Percentiles rank a stretch among this genome's conserved stretches.
phyloP scores from a whole-genome alignment of 2,888 invertebrate genomes.

The Elysia crispata region DNA sequence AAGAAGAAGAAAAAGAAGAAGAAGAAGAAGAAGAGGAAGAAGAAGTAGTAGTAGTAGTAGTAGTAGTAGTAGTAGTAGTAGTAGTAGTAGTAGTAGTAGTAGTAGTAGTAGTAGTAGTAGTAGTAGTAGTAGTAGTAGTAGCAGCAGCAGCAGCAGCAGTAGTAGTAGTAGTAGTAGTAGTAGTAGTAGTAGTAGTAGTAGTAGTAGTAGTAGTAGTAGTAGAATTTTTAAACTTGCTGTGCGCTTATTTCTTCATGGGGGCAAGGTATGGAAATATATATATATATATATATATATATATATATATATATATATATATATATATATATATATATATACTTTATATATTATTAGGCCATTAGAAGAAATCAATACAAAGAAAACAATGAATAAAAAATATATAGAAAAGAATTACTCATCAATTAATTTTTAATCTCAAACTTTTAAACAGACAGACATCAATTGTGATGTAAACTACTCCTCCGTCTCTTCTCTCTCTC shows the following conservation, averaged over 20 bases:
- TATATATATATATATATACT: too few relatives aligned
- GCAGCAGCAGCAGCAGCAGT: not conserved
- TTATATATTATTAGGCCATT: too few relatives aligned
- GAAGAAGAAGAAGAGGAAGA: not conserved
- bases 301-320: constrained; percentile 26
- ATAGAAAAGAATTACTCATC: too few relatives aligned
- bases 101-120: not conserved
- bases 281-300: not conserved
- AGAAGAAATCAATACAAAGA: too few relatives aligned
- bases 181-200: not conserved
- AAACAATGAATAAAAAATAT: too few relatives aligned
- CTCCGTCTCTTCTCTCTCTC: too few relatives aligned
- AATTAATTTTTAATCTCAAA: too few relatives aligned
- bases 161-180: not conserved
- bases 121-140: not conserved
- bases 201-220: not conserved
- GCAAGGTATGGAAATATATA: not conserved
- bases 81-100: not conserved
- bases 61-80: not conserved
- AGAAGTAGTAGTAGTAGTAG: not conserved
- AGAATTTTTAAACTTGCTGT: not conserved
- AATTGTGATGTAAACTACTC: too few relatives aligned
- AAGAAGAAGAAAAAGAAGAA: not conserved
- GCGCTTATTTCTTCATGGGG: not conserved
- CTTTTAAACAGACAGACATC: too few relatives aligned